Conservation (phyloP, 23 tunicate species). For the Styela plicata region DNA sequence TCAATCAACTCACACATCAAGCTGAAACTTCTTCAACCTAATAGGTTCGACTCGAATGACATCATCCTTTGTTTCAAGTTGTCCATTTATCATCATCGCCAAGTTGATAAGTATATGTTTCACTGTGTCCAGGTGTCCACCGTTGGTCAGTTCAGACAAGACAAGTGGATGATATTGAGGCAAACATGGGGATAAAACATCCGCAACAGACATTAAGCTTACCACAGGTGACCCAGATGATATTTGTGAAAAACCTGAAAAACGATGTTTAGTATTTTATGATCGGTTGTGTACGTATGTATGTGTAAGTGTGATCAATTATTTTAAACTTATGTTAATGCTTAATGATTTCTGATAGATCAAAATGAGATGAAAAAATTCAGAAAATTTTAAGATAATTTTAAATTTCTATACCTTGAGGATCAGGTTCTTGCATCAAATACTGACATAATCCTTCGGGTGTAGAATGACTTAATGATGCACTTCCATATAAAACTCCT, state of each 20-base stretch:
- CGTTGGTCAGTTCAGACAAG: slow-evolving; percentile 72
- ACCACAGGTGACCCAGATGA: background rate
- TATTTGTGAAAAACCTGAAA: slow-evolving; percentile 7
- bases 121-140: slow-evolving; percentile 82
- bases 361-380: too few species aligned
- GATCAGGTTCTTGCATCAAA: slow-evolving; percentile 10
- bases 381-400: too few species aligned
- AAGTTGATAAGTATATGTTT: slow-evolving; percentile 67
- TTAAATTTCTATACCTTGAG: background rate
- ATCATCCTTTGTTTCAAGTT: slow-evolving; percentile 42
- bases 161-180: slow-evolving; percentile 88
- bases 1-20: background rate
- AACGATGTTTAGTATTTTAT: background rate
- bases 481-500: slow-evolving; percentile 29
- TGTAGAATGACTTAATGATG: slow-evolving; percentile 30
- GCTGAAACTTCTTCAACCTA: slow-evolving; percentile 43
- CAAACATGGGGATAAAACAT: slow-evolving; percentile 53
- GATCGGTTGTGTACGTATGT: too few species aligned
- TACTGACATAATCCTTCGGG: slow-evolving; percentile 28
- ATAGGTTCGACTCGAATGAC: slow-evolving; percentile 34
- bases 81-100: slow-evolving; percentile 65
- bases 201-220: slow-evolving; percentile 41
- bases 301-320: too few species aligned
- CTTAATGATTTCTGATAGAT: too few species aligned
- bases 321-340: too few species aligned